Percentiles rank a stretch among this genome's conserved stretches.
Conservation (phyloP, 1,140 invertebrate genomes). For the Calliphora vicina region DNA sequence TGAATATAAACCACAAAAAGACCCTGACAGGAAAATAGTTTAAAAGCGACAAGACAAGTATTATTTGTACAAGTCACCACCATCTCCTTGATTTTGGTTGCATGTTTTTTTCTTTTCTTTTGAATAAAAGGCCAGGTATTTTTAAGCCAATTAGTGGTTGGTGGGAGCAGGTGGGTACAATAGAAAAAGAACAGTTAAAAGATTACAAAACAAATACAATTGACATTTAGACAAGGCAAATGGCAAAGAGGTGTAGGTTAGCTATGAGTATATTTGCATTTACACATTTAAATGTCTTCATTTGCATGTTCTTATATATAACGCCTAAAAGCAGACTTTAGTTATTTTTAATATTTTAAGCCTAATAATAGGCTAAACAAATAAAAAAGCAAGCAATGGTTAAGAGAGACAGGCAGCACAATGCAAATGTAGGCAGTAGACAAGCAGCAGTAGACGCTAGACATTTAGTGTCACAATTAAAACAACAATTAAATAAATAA, state of each 20-base stretch:
- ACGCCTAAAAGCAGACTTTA: slow-evolving; percentile 15
- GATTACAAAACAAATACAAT: not conserved
- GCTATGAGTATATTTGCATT: too few relatives aligned
- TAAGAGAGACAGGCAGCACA: too few relatives aligned
- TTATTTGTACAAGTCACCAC: not conserved
- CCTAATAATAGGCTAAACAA: slow-evolving; percentile 25
- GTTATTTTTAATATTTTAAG: slow-evolving; percentile 24
- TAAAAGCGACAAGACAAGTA: not conserved
- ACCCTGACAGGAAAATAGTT: not conserved
- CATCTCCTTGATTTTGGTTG: not conserved
- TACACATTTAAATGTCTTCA: too few relatives aligned
- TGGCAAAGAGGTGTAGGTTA: not conserved
- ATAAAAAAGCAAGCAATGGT: not conserved
- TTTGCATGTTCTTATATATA: not conserved
- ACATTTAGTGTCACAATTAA: not conserved
- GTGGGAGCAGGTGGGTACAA: not conserved
- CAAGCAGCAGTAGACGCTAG: not conserved
- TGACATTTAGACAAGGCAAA: slow-evolving; percentile 9
- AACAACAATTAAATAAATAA: not conserved
- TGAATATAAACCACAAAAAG: not conserved
- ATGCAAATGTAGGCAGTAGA: not conserved
- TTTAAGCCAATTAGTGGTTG: not conserved
- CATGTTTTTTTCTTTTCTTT: not conserved
- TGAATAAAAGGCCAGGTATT: not conserved
- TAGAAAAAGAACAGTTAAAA: not conserved